A percentile compares a stretch with the other conserved stretches of the same genome.
phyloP scores from a whole-genome alignment of 2,113 vertebrate genomes.

The Philantomba maxwellii region DNA sequence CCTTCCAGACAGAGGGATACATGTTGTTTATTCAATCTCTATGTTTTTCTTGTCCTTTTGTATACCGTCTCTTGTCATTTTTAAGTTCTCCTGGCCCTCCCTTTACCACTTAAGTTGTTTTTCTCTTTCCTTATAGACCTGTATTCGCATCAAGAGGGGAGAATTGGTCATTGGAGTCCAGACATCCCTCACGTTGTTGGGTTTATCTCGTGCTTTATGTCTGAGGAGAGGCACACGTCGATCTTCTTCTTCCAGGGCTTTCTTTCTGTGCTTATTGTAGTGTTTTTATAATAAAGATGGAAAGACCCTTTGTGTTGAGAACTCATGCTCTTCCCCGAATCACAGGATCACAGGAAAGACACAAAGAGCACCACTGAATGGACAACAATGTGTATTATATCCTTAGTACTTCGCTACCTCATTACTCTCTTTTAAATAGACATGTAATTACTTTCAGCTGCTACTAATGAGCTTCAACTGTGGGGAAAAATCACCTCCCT shows the following conservation, averaged over 20 bases:
- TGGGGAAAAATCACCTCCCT: not conserved
- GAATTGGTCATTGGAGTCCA: not conserved
- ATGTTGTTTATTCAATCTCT: not conserved
- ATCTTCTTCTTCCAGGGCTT: not conserved
- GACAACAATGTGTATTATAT: not conserved
- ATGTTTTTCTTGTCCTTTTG: not conserved
- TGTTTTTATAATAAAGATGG: not conserved
- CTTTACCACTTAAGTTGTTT: not conserved
- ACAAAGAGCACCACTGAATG: not conserved
- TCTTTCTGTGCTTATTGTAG: not conserved
- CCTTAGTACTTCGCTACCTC: not conserved
- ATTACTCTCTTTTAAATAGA: conserved; percentile 35
- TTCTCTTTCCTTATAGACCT: not conserved
- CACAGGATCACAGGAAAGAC: not conserved
- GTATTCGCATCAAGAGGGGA: not conserved
- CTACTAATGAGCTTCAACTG: conserved; percentile 16
- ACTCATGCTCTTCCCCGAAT: not conserved
- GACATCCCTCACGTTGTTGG: not conserved
- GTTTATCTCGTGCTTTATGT: not conserved
- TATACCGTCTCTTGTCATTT: not conserved
- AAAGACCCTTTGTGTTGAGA: not conserved
- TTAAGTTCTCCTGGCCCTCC: not conserved
- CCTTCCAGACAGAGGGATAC: not conserved
- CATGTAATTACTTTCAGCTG: conserved; percentile 48
- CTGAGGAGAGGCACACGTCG: not conserved